A percentile compares a stretch with the other conserved stretches of the same genome.
Evolutionary conservation across 2,113 vertebrate species (phyloP).

Genomic region (Zapus hudsonius): DNA sequence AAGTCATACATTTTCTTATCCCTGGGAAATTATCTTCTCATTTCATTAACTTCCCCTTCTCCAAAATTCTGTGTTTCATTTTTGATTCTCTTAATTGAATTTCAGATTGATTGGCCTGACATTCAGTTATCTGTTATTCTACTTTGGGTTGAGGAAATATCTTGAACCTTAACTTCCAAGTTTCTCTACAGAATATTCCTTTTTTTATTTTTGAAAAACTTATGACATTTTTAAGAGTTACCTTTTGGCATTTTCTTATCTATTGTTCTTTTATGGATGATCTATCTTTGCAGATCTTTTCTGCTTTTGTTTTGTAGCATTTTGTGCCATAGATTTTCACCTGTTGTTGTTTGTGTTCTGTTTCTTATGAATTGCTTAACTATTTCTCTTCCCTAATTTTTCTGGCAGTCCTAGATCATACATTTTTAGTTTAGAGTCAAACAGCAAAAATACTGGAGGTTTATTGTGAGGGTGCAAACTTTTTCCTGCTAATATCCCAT

Average conservation of each 20-base stretch:
- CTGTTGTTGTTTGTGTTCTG: not conserved
- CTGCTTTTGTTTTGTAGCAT: constrained; percentile 3
- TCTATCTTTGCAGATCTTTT: not conserved
- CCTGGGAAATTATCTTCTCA: not conserved
- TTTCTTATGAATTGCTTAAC: not conserved
- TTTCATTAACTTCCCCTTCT: not conserved
- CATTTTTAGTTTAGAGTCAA: not conserved
- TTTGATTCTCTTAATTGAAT: not conserved
- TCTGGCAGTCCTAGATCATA: not conserved
- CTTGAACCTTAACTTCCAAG: not conserved
- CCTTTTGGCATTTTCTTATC: not conserved
- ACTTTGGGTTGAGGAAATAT: not conserved
- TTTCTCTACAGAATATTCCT: not conserved
- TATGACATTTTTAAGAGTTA: not conserved
- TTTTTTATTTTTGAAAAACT: not conserved
- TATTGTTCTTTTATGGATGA: not conserved
- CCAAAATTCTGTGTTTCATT: not conserved
- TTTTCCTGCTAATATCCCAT: not conserved
- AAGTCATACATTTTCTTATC: not conserved
- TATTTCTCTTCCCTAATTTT: not conserved
- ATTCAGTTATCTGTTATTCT: constrained; percentile 11
- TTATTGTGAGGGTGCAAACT: not conserved
- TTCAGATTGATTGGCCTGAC: not conserved
- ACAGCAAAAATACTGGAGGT: not conserved
- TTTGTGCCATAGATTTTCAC: constrained; percentile 18